Conservation (phyloP, 2,797 vertebrate genomes). For the Lepus oiostolus region DNA sequence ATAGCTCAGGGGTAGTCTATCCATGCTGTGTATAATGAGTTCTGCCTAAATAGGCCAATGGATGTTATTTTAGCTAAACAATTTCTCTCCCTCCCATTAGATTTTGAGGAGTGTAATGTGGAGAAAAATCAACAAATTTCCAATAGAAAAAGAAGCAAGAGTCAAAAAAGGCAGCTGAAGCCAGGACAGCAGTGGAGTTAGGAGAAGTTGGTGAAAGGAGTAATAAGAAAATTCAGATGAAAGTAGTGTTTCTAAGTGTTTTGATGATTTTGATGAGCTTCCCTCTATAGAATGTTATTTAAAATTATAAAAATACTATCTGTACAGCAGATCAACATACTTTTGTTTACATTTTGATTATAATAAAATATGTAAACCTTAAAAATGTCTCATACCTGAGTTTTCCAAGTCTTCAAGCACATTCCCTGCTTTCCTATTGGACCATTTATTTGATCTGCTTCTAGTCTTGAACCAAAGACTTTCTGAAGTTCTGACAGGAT, state of each 20-base stretch:
- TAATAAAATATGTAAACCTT: constrained; percentile 36
- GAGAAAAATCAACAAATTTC: not conserved
- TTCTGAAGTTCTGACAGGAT: not conserved
- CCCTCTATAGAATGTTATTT: not conserved
- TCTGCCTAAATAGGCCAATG: not conserved
- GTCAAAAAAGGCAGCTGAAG: not conserved
- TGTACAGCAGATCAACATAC: not conserved
- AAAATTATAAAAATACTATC: constrained; percentile 1
- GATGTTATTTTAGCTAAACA: not conserved
- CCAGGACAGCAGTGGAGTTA: not conserved
- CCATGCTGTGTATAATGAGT: not conserved
- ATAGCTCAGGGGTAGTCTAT: not conserved
- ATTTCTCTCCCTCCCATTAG: not conserved
- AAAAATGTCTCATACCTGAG: not conserved
- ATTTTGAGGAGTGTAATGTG: not conserved
- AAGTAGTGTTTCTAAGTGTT: not conserved
- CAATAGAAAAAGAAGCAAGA: constrained; percentile 3
- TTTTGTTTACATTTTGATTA: not conserved
- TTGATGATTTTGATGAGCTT: not conserved
- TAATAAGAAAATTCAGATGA: not conserved
- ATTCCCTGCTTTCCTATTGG: not conserved
- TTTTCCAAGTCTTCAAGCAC: not conserved
- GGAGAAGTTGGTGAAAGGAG: not conserved
- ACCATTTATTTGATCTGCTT: not conserved
- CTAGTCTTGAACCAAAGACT: not conserved